A percentile compares a stretch with the other conserved stretches of the same genome.
These are phyloP conservation scores for Megastigmus dorsalis DNA, from an alignment of 2,888 invertebrate species.

Conservation along the genomic window DNA sequence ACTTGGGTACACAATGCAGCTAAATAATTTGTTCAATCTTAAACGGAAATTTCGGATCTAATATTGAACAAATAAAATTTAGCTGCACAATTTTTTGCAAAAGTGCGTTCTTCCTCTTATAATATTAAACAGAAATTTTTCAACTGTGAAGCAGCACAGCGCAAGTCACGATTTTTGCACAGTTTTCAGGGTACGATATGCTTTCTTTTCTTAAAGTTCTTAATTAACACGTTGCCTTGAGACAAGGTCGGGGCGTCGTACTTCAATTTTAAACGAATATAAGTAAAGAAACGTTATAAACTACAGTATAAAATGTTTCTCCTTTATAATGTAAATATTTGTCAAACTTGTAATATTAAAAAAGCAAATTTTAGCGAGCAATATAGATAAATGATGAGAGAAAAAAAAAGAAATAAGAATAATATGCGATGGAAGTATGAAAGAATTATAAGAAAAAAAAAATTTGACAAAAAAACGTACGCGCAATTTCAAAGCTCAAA, in stretches of 20 bases:
- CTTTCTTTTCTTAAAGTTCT: slow-evolving; percentile 20
- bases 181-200: slow-evolving; percentile 44
- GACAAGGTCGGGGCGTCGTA: slow-evolving; percentile 14
- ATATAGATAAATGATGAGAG: slow-evolving; percentile 41
- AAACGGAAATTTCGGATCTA: too few species aligned
- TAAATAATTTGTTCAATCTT: too few species aligned
- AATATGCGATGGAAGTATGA: slow-evolving; percentile 46
- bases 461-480: slow-evolving; percentile 64
- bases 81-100: too few species aligned
- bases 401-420: slow-evolving; percentile 52
- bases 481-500: slow-evolving; percentile 68
- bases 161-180: slow-evolving; percentile 55
- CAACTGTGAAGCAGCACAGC: slow-evolving; percentile 40
- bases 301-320: slow-evolving; percentile 25
- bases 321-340: slow-evolving; percentile 49
- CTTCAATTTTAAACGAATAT: slow-evolving; percentile 27
- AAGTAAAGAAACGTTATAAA: slow-evolving; percentile 17
- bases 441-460: slow-evolving; percentile 43
- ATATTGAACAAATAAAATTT: too few species aligned
- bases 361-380: slow-evolving; percentile 34
- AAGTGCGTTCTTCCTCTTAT: too few species aligned
- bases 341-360: slow-evolving; percentile 39
- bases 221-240: slow-evolving; percentile 11
- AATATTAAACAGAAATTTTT: too few species aligned
- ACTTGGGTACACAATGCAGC: too few species aligned